Percentiles rank a stretch among this genome's conserved stretches.
Evolutionary conservation across 2,113 vertebrate genomes (phyloP).

Genomic region (Campylorhamphus procurvoides): DNA sequence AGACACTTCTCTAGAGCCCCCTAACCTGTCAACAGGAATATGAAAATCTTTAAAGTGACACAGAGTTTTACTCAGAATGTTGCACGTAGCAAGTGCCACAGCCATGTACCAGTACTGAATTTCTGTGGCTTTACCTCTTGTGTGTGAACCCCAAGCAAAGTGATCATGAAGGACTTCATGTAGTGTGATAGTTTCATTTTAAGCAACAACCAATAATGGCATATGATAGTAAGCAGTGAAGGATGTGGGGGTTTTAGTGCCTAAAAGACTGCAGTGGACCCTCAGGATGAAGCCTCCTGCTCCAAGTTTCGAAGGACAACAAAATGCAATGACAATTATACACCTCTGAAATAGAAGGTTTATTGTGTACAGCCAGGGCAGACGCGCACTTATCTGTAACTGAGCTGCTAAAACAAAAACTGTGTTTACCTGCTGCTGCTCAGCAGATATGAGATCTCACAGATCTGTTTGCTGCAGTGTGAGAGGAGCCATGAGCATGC

Average conservation of each 20-base stretch:
- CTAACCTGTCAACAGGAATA: neutral
- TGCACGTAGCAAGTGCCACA: neutral
- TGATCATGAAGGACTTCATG: neutral
- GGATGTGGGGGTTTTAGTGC: slow-evolving; percentile 34
- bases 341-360: slow-evolving; percentile 48
- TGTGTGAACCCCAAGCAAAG: neutral
- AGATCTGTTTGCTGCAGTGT: neutral
- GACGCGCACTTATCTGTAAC: slow-evolving; percentile 52
- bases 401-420: slow-evolving; percentile 68
- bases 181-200: neutral
- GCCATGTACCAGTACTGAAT: neutral
- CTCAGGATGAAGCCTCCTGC: slow-evolving; percentile 8
- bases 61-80: neutral
- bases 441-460: slow-evolving; percentile 14
- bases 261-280: slow-evolving; percentile 39
- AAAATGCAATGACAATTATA: slow-evolving; percentile 50
- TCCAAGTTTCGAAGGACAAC: slow-evolving; percentile 51
- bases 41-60: neutral
- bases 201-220: neutral
- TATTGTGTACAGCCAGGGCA: slow-evolving; percentile 57
- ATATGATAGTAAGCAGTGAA: neutral
- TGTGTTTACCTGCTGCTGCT: slow-evolving; percentile 58
- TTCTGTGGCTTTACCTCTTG: neutral
- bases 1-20: neutral
- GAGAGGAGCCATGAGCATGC: neutral